Conservation (phyloP, 2,797 vertebrate genomes). For the Melanitta fusca region DNA sequence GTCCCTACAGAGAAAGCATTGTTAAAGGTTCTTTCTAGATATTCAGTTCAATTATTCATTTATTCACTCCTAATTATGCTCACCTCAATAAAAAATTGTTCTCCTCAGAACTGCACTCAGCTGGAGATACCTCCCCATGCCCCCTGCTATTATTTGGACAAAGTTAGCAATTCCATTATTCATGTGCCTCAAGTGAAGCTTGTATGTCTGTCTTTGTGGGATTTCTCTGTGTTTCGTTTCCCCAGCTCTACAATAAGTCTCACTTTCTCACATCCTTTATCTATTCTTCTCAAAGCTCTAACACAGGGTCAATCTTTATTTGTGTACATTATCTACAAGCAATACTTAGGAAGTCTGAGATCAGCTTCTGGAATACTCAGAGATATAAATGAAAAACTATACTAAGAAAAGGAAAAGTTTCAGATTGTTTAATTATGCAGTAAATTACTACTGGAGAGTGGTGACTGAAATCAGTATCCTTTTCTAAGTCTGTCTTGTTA, state of each 20-base stretch:
- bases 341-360: background rate
- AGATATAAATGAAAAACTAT: background rate
- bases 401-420: background rate
- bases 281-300: conserved; percentile 28
- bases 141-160: conserved; percentile 57
- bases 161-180: conserved; percentile 61
- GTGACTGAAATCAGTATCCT: background rate
- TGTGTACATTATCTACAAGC: background rate
- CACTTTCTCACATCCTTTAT: conserved; percentile 51
- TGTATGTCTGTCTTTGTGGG: conserved; percentile 51
- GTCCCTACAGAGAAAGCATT: conserved; percentile 37
- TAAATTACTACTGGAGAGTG: background rate
- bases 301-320: conserved; percentile 28
- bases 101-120: conserved; percentile 13
- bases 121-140: conserved; percentile 45
- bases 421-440: background rate
- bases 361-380: background rate
- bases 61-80: conserved; percentile 65
- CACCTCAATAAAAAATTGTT: conserved; percentile 63
- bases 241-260: conserved; percentile 33
- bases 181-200: conserved; percentile 34
- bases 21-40: conserved; percentile 31
- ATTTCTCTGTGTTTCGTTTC: conserved; percentile 56
- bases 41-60: conserved; percentile 64
- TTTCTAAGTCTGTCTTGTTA: background rate